Base-by-base conservation (phyloP, 2,888 invertebrate genomes). In the Drosophila nr. perissopoda region DNA sequence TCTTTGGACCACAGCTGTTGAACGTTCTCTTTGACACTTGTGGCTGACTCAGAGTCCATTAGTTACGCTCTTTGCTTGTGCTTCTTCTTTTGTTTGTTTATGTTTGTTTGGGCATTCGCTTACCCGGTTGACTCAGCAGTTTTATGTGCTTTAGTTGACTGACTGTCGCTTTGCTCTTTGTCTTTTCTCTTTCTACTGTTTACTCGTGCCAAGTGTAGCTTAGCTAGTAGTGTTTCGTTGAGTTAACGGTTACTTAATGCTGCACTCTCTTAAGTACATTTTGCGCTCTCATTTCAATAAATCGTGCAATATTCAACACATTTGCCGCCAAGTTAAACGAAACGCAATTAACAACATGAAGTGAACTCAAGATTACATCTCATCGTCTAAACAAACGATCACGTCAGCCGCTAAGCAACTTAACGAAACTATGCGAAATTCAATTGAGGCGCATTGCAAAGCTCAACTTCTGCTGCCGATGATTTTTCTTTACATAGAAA, bases 21-120 rank as follows among this genome's bases (percentile, higher is more conserved):
- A 48, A 49, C 49, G 33, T 33, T 59, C 78, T 80, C 76, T 78
- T 77, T 45, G 64, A 68, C 73, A 73, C 73, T 79, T 76, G 72
- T 74, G 74, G 77, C 75, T 74, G 62, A 72, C 52, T 69, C 61
- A 73, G 76, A 74, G 82, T 49, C 80, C 80, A 84, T 87, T 84
- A 76, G 80, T 78, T 82, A 74, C 72, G 87, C 87, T 84, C 82
- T 84, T 87, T 76, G 82, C 48, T 57, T 54, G 52, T 73, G 69
- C 70, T 64, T 65, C 52, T 54, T 66, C 42, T 48, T 66, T 79
- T 73, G 82, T 87, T 84, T 84, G 80, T 82, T 86, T 82, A 80
- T 78, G 80, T 82, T 83, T 87, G 67, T 52, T 67, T 74, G 63
- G 54, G 70, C 68, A 76, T 68, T 73, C 70, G 54, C 57, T 61